Evolutionary conservation across 1,140 invertebrate species (phyloP), one percentile per base, ranked within the genome.

Genomic region (Drosophila carrolli): DNA sequence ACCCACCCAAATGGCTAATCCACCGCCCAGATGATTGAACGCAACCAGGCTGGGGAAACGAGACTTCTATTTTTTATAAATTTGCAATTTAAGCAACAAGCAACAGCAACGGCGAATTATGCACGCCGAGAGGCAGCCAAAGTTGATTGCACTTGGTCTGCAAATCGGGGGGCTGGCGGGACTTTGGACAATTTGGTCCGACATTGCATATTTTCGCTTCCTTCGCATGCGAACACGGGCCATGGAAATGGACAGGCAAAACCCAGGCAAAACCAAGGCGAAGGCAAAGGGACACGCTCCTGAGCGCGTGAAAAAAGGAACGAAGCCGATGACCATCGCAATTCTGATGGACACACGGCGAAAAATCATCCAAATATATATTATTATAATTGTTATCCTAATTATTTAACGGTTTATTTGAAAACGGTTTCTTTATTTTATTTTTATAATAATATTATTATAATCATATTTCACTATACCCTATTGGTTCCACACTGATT

Each of bases 41-140:
- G 55, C 44, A 29, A 41, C 41, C n/a, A 40, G 47, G 35, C n/a
- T 11, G 65, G 13, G 13, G 63, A 4, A 37, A 19, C 16, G 58
- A 37, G 46, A 61, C 63, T 81, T 76, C 68, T 83, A 84, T 88
- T 89, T 83, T 84, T 84, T 74, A 83, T 72, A 78, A 82, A 75
- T 78, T 81, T 68, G 79, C 66, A 81, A 74, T 84, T 73, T 76
- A 37, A 80, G 56, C 76, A 76, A 75, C 61, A 54, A 61, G 67
- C 63, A 73, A 61, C 48, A 27, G 35, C 61, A 78, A 67, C 46
- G 59, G 50, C 67, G 66, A 84, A 77, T 84, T 85, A 80, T 84
- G 73, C 74, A 85, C 74, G 65, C 70, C 82, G 75, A 81, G 72
- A 80, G 68, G 51, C 78, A 76, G 68, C 53, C 51, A 44, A 76